Base-by-base conservation (phyloP, 2,888 invertebrate genomes). In the Pyrrhia umbra region DNA sequence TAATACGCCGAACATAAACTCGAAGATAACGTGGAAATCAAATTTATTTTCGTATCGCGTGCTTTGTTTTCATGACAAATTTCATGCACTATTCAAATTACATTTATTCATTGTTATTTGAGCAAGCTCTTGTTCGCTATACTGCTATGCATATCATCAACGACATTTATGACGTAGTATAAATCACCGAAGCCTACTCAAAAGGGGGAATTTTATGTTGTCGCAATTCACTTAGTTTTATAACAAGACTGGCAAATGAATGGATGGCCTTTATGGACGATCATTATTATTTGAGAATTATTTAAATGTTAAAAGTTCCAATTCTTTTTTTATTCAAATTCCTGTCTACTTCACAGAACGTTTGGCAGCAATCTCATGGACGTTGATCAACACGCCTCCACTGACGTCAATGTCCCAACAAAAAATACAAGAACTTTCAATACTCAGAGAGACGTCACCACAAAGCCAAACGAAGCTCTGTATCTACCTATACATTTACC, bases 321-420 rank as follows among this genome's bases (percentile, higher is more conserved):
- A 45, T 27, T 10, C 40, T 0, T 59, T 55, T 66, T 74, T 75
- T 64, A 61, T 65, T 49, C 0, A 40, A 68, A 63, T 66, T 57
- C 61, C 45, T 67, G 62, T 58, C 42, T 55, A 49, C 23, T 45
- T 34, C 27, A 55, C 18, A 18, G 46, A 67, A 43, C 52, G 27
- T 77, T 89, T 90, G 89, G 89, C 89, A 89, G 70, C 73, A 69
- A 55, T 75, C 58, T 43, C 57, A 74, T 88, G 87, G 82, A 88
- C 87, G 75, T 89, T 86, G 88, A 83, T 83, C 86, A 70, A 84
- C 86, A 86, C 89, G 86, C 88, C 87, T 85, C 85, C 83, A 55
- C 65, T 88, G 90, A 90, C 91, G 90, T 86, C 78, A 83, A 76
- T 64, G 37, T 20, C 27, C 49, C 43, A 63, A 69, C 77, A 74